Evolutionary conservation across 1,140 invertebrate species (phyloP), one percentile per base, ranked within the genome.

Genomic region (Saccostrea echinata): DNA sequence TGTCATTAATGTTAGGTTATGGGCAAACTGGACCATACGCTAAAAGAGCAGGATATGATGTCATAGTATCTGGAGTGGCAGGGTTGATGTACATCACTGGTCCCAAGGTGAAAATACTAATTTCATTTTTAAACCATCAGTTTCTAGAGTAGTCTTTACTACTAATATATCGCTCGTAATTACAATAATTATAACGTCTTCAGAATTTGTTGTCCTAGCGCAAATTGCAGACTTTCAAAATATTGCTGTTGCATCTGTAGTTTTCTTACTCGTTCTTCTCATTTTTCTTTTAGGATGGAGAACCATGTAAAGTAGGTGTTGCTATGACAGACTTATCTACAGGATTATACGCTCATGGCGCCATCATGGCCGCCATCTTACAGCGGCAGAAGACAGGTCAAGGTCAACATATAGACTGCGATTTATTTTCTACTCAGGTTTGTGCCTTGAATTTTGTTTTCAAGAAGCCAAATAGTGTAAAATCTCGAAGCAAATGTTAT

Each of bases 321-420:
- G 98, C 99, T 0, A 96, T 99, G 88, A 99, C 98, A 0, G 98
- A 99, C 95, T 91, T 99, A 68, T 96, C 97, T 0, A 99, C 98
- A 0, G 98, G 98, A 0, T 94, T 99, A 1, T 99, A 98, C 94
- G 98, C 98, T 9, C 97, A 98, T 94, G 98, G 98, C n/a, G 98
- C 98, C 0, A 99, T 99, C 83, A 95, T 99, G 95, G 97, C 98
- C 21, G 98, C 98, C 3, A 94, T 99, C 13, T 94, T 98, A 61
- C 96, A 98, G 91, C 95, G 97, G 89, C 93, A 96, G 8, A 96
- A 96, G 91, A 98, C 97, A 1, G 97, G 97, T 0, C 94, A 94
- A 91, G 98, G 98, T 8, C 98, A 99, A 92, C 98, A 97, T 95
- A 98, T 99, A 88, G 97, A 99, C 90, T 98, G 98, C 91, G 97